Conservation (phyloP, 2,113 vertebrate species). For the Xenopus tropicalis region DNA sequence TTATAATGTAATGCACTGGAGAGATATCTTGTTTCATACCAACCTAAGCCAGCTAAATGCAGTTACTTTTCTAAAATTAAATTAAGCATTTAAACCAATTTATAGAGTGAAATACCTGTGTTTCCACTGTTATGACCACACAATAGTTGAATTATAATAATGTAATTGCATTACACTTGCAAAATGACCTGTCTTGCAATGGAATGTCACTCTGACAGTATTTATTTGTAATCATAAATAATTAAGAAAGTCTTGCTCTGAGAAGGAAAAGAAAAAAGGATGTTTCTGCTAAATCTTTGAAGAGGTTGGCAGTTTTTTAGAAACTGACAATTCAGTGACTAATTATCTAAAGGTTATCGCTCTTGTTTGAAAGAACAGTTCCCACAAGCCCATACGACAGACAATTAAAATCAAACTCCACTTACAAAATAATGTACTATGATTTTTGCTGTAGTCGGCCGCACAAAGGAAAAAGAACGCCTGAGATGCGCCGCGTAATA, state of each 20-base stretch:
- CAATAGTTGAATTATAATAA: constrained; percentile 29
- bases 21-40: no score
- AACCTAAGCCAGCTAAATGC: not conserved
- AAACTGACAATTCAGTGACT: constrained; percentile 36
- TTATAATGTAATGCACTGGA: no score
- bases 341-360: constrained; percentile 37
- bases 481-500: no score
- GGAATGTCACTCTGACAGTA: constrained; percentile 33
- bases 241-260: constrained; percentile 36
- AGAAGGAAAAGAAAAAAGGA: constrained; percentile 17
- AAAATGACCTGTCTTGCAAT: constrained; percentile 17
- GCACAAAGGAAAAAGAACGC: no score
- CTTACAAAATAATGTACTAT: not conserved
- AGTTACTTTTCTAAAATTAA: not conserved
- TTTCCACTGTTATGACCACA: constrained; percentile 13
- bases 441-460: not conserved
- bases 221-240: constrained; percentile 53
- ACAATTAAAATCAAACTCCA: constrained; percentile 39
- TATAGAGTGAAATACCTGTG: not conserved
- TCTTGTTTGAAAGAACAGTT: constrained; percentile 30
- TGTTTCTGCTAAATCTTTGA: constrained; percentile 13
- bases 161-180: constrained; percentile 35
- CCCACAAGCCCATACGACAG: constrained; percentile 23
- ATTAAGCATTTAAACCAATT: not conserved
- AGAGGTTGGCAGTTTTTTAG: constrained; percentile 20